A percentile compares a stretch with the other conserved stretches of the same genome.
Conservation (phyloP, 2,797 vertebrate genomes). For the Setipinna tenuifilis region DNA sequence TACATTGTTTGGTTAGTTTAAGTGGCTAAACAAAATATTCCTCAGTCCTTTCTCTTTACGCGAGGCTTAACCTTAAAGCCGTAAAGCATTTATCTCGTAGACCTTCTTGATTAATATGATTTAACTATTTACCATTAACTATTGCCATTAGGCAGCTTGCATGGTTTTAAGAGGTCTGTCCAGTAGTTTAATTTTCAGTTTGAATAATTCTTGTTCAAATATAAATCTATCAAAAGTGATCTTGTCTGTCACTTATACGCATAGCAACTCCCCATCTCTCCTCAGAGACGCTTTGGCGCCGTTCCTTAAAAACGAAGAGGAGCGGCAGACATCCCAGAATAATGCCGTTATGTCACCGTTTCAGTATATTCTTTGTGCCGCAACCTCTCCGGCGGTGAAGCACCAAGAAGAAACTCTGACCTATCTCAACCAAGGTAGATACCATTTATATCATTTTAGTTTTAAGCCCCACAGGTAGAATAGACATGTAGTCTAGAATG, state of each 20-base stretch:
- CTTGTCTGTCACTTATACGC: background rate
- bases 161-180: background rate
- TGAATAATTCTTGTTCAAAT: too few species aligned
- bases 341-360: conserved; percentile 77
- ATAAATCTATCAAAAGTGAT: background rate
- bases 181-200: too few species aligned
- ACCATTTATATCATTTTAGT: background rate
- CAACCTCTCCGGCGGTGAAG: conserved; percentile 91
- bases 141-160: background rate
- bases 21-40: too few species aligned
- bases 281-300: conserved; percentile 76
- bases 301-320: conserved; percentile 88
- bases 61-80: too few species aligned
- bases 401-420: conserved; percentile 91
- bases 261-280: background rate
- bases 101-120: too few species aligned
- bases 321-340: conserved; percentile 75
- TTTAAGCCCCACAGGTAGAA: background rate
- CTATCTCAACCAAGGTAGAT: conserved; percentile 94
- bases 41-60: too few species aligned
- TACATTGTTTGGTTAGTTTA: too few species aligned
- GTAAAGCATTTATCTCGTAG: too few species aligned
- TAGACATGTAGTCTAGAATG: background rate
- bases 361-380: conserved; percentile 87
- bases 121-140: background rate